Percentiles rank a stretch among this genome's conserved stretches.
Conservation (phyloP, 2,113 vertebrate genomes). For the Gila orcuttii region DNA sequence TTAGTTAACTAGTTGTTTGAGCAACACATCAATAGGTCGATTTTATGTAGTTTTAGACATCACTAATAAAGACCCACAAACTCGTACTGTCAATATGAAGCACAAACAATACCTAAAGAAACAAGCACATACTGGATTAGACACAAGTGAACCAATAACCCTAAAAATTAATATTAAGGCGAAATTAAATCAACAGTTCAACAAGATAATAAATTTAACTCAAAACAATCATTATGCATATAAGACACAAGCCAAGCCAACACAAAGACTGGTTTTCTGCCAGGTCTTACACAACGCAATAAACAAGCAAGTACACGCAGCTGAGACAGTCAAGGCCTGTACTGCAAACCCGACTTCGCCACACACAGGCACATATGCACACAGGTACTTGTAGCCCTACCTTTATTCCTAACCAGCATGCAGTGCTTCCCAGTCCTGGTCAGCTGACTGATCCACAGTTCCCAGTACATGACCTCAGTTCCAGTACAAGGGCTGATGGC, state of each 20-base stretch:
- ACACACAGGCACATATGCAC: background rate
- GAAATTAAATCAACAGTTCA: background rate
- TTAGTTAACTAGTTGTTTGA: background rate
- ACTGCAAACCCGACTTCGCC: background rate
- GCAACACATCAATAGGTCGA: background rate
- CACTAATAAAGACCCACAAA: background rate
- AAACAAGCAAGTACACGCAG: slow-evolving; percentile 34
- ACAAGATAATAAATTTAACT: background rate
- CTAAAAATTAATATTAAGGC: background rate
- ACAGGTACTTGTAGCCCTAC: slow-evolving; percentile 59
- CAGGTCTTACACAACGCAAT: slow-evolving; percentile 14
- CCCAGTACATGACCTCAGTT: slow-evolving; percentile 74
- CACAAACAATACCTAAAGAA: background rate
- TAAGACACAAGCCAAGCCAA: background rate
- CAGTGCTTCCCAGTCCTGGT: slow-evolving; percentile 68
- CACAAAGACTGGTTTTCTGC: background rate
- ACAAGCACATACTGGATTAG: background rate
- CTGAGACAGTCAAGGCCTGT: background rate
- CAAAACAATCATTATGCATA: background rate
- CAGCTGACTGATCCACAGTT: slow-evolving; percentile 76
- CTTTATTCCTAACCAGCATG: slow-evolving; percentile 74
- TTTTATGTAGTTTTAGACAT: background rate
- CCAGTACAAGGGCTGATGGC: slow-evolving; percentile 17
- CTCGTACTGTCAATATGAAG: background rate
- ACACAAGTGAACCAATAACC: background rate